Evolutionary conservation across 1,140 invertebrate genomes (phyloP), one percentile per base, ranked within the genome.

Genomic region (Procambarus virginalis): DNA sequence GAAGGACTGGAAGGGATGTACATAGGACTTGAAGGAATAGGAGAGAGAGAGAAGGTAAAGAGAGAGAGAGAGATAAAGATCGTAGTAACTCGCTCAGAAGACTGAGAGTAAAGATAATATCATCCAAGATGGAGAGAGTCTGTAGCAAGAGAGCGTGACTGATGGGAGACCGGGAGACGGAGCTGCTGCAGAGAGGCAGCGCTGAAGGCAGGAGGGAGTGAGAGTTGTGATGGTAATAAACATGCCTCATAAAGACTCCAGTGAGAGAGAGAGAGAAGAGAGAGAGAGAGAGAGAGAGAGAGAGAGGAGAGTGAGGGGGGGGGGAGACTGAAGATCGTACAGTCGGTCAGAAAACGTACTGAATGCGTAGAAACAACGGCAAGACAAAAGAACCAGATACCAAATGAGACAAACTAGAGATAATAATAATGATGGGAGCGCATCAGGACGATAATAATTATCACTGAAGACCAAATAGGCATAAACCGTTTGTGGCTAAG

Each of bases 141-240:
- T 68, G 68, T 68, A 82, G 80, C 58, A 82, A 82, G 80, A 82
- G 80, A 82, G 80, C 80, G 80, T 82, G 80, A 82, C 58, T 82
- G 80, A 82, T 82, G 80, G 80, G 58, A 82, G 58, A 20, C 51
- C 55, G 80, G 68, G 80, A 82, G 80, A 46, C 20, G 80, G 22
- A 46, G 80, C 45, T 68, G 80, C 34, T 46, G 80, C 58, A 46
- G 80, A 60, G 80, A 82, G 80, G 80, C n/a, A 68, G 80, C 58
- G 80, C 22, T 82, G 80, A 82, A 82, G 80, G 80, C 58, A 82
- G 58, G 80, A 82, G 80, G 80, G 80, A 82, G 80, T 82, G 34
- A 82, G 80, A 82, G 80, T 82, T 82, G 80, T 82, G 80, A 82
- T 82, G 80, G 80, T 82, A 82, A 82, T 82, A 82, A 82, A 82